Evolutionary conservation across 2,797 vertebrate genomes (phyloP).

Genomic region (Pterois miles): DNA sequence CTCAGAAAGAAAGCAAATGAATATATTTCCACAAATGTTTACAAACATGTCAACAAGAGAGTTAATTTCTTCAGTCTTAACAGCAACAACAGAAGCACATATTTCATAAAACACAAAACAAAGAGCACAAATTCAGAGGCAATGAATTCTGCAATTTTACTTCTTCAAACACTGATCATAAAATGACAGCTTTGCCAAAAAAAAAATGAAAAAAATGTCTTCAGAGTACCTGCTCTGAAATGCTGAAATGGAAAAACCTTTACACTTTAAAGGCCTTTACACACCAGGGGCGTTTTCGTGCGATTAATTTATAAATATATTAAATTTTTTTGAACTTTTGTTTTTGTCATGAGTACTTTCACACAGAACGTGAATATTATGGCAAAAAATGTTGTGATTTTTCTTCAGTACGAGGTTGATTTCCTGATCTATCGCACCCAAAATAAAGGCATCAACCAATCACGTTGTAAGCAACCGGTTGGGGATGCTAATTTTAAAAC

Average conservation of each 20-base stretch:
- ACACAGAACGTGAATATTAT: too few species aligned
- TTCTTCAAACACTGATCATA: slow-evolving; percentile 11
- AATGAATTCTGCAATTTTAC: slow-evolving; percentile 5
- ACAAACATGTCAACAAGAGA: background rate
- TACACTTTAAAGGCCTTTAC: slow-evolving; percentile 39
- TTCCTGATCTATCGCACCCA: too few species aligned
- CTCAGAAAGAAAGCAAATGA: background rate
- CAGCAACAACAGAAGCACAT: background rate
- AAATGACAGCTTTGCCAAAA: background rate
- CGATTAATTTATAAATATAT: too few species aligned
- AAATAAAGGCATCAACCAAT: too few species aligned
- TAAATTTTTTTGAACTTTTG: too few species aligned
- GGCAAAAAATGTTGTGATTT: too few species aligned
- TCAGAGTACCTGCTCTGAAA: slow-evolving; percentile 82
- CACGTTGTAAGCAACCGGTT: too few species aligned
- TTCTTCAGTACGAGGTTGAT: too few species aligned
- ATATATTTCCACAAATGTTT: background rate
- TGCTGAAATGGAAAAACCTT: slow-evolving; percentile 5
- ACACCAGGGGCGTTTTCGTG: too few species aligned
- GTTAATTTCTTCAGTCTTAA: background rate
- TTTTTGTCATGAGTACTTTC: too few species aligned
- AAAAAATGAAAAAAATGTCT: slow-evolving; percentile 17
- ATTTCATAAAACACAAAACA: background rate
- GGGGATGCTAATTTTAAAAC: too few species aligned
- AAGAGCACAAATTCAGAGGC: background rate